These are phyloP conservation scores for Neria commutata DNA, from an alignment of 2,888 invertebrate genomes.

Conservation along the genomic window DNA sequence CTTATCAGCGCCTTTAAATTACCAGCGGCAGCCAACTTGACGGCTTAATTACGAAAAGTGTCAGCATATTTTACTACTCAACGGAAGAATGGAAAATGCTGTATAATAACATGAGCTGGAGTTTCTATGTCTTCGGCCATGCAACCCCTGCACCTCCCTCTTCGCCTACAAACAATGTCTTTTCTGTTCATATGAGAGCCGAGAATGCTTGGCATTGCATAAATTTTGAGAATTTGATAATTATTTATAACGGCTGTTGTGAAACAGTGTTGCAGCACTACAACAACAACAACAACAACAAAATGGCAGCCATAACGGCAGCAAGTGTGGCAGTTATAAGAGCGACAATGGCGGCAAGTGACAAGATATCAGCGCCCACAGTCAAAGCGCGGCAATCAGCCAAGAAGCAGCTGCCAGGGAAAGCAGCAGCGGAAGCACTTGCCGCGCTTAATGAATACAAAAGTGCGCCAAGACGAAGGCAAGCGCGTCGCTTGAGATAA, in stretches of 20 bases:
- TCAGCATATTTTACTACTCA: not conserved
- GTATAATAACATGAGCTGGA: not conserved
- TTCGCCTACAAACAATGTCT: too few relatives aligned
- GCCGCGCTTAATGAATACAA: not conserved
- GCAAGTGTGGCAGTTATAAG: not conserved
- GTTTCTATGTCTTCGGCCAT: too few relatives aligned
- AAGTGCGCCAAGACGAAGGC: too few relatives aligned
- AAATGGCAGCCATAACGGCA: not conserved
- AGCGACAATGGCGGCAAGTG: not conserved
- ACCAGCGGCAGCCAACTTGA: not conserved
- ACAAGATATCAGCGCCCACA: not conserved
- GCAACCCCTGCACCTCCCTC: too few relatives aligned
- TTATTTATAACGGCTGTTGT: not conserved
- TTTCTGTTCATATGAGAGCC: too few relatives aligned
- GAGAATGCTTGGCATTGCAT: not conserved
- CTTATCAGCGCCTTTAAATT: slow-evolving; percentile 30
- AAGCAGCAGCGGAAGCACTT: not conserved
- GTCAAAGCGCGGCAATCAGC: too few relatives aligned
- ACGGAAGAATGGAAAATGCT: too few relatives aligned
- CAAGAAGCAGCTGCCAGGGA: not conserved
- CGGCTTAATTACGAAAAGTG: not conserved
- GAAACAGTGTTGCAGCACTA: not conserved
- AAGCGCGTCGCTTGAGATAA: not conserved
- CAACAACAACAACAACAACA: not conserved
- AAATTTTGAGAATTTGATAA: not conserved